Evolutionary conservation across 2,113 vertebrate species (phyloP).

Genomic region (Epinephelus fuscoguttatus): DNA sequence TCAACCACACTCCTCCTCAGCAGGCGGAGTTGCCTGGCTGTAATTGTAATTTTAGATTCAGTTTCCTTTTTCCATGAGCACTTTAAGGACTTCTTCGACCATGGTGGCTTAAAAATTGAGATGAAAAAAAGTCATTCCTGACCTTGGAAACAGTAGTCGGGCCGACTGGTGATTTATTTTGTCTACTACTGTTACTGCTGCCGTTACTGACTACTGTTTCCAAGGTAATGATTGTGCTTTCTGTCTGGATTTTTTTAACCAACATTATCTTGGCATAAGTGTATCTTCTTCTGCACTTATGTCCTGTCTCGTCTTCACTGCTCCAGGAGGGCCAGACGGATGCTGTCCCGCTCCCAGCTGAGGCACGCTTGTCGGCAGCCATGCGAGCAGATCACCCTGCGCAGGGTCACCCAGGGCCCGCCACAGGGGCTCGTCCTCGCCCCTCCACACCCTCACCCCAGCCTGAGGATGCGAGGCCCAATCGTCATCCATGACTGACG

Average conservation of each 20-base stretch:
- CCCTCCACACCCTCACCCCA: conserved; percentile 86
- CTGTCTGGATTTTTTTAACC: not conserved
- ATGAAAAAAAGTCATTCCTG: not conserved
- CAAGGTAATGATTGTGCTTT: not conserved
- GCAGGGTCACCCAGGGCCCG: conserved; percentile 80
- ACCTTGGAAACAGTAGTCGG: not conserved
- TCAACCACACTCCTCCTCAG: not conserved
- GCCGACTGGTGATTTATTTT: not conserved
- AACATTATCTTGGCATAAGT: not conserved
- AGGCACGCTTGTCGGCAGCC: conserved; percentile 87
- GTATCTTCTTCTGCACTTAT: conserved; percentile 56
- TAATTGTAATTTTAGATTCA: not conserved
- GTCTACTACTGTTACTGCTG: not conserved
- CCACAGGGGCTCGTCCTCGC: conserved; percentile 81
- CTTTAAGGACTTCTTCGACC: not conserved
- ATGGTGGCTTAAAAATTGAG: not conserved
- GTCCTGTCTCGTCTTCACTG: conserved; percentile 44
- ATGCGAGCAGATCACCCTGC: conserved; percentile 86
- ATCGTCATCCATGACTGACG: conserved; percentile 88
- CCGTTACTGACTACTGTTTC: not conserved
- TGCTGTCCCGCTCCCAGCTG: conserved; percentile 87
- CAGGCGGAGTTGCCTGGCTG: not conserved
- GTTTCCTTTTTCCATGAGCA: not conserved
- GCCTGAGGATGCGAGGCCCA: conserved; percentile 87
- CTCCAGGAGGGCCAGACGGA: conserved; percentile 83